These are phyloP conservation scores for Melinaea marsaeus DNA, from an alignment of 2,888 invertebrate species.

Conservation along the genomic window DNA sequence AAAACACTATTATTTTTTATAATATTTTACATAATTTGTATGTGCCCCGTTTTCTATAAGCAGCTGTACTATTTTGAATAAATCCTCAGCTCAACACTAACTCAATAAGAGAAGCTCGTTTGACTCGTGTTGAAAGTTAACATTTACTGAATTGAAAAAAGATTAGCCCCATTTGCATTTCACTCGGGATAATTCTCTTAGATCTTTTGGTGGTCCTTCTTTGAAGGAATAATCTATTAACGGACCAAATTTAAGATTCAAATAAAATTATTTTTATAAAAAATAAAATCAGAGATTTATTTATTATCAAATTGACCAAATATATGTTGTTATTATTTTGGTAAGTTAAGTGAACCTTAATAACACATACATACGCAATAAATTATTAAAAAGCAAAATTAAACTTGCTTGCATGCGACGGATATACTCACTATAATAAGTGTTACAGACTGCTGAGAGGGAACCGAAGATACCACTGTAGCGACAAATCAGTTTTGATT, in stretches of 20 bases:
- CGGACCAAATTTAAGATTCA: constrained; percentile 12
- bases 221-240: constrained; percentile 12
- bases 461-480: no score
- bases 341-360: no score
- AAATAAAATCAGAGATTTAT: constrained; percentile 1
- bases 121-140: constrained; percentile 53
- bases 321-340: no score
- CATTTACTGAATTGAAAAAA: constrained; percentile 62
- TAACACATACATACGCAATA: no score
- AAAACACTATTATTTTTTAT: background rate
- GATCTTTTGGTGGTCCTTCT: constrained; percentile 28
- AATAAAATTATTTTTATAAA: constrained; percentile 3
- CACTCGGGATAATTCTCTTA: constrained; percentile 41
- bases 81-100: constrained; percentile 66
- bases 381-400: background rate
- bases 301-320: background rate
- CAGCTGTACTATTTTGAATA: constrained; percentile 65
- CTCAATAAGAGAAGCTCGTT: constrained; percentile 61
- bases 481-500: no score
- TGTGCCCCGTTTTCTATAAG: constrained; percentile 47
- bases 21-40: constrained; percentile 50
- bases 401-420: background rate
- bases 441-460: no score
- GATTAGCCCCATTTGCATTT: constrained; percentile 64
- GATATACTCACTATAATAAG: no score